Conservation (phyloP, 2,888 invertebrate genomes). For the Pasiphila rectangulata region DNA sequence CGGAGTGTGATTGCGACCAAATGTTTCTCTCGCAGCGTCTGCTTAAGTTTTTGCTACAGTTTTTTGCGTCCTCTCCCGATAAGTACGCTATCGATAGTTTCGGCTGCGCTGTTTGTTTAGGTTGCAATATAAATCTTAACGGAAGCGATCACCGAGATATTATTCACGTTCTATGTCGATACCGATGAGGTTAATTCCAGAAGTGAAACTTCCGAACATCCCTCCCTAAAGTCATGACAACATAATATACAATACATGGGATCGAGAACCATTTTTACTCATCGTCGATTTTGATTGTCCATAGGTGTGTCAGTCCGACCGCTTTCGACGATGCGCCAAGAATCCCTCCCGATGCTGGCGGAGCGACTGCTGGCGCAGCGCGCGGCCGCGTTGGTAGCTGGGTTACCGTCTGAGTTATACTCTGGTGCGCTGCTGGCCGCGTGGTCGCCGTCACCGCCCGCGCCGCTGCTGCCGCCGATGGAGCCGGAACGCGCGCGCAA, state of each 20-base stretch:
- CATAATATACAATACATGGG: background rate
- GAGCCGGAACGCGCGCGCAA: constrained; percentile 69
- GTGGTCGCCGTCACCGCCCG: constrained; percentile 79
- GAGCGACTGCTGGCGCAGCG: constrained; percentile 79
- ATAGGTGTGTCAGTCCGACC: constrained; percentile 77
- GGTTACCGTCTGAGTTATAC: constrained; percentile 83
- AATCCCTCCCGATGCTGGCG: constrained; percentile 73
- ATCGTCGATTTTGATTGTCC: constrained; percentile 24
- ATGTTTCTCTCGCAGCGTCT: constrained; percentile 75
- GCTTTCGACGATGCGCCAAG: constrained; percentile 74
- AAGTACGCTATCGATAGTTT: constrained; percentile 79
- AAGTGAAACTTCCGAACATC: background rate
- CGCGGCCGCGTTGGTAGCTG: constrained; percentile 76
- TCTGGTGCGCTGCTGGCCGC: constrained; percentile 82
- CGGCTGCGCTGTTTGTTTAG: constrained; percentile 69
- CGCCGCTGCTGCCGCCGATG: constrained; percentile 77
- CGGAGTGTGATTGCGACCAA: constrained; percentile 72
- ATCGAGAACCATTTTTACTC: background rate
- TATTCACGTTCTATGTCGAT: constrained; percentile 19
- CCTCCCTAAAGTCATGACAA: background rate
- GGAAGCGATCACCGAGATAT: constrained; percentile 61
- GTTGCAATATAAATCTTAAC: constrained; percentile 62
- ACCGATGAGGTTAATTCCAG: constrained; percentile 13
- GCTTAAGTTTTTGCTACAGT: constrained; percentile 68
- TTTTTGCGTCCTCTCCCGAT: constrained; percentile 70